Evolutionary conservation across 2,113 vertebrate genomes (phyloP).

Genomic region (Gallinago media): DNA sequence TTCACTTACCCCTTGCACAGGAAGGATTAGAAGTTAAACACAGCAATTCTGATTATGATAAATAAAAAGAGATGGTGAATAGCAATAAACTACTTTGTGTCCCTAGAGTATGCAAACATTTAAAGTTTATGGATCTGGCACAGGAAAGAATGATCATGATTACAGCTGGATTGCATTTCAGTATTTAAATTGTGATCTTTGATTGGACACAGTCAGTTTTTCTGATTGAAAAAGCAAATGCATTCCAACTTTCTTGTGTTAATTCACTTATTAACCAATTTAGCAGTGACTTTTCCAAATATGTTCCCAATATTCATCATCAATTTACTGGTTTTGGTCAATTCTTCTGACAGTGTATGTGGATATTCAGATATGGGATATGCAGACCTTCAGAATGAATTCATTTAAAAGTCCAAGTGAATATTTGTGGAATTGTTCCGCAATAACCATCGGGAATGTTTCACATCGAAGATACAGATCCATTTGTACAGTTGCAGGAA

Average conservation of each 20-base stretch:
- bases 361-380: background rate
- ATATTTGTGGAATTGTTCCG: background rate
- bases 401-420: background rate
- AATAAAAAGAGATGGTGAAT: conserved; percentile 23
- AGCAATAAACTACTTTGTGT: background rate
- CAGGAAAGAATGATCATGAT: background rate
- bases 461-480: background rate
- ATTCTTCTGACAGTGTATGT: background rate
- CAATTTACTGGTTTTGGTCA: background rate
- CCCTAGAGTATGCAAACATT: background rate
- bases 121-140: conserved; percentile 42
- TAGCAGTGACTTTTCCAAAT: background rate
- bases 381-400: background rate
- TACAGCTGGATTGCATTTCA: conserved; percentile 36
- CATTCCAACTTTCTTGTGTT: background rate
- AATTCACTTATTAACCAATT: conserved; percentile 14
- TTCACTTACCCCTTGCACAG: background rate
- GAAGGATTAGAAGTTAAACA: conserved; percentile 2
- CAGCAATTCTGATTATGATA: background rate
- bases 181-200: conserved; percentile 24
- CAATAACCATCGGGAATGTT: background rate
- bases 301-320: background rate
- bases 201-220: conserved; percentile 2
- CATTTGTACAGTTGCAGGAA: background rate
- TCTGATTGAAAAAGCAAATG: background rate